A percentile compares a stretch with the other conserved stretches of the same genome.
These are phyloP conservation scores for Micromys minutus DNA, from an alignment of 2,113 vertebrate species.

Conservation along the genomic window DNA sequence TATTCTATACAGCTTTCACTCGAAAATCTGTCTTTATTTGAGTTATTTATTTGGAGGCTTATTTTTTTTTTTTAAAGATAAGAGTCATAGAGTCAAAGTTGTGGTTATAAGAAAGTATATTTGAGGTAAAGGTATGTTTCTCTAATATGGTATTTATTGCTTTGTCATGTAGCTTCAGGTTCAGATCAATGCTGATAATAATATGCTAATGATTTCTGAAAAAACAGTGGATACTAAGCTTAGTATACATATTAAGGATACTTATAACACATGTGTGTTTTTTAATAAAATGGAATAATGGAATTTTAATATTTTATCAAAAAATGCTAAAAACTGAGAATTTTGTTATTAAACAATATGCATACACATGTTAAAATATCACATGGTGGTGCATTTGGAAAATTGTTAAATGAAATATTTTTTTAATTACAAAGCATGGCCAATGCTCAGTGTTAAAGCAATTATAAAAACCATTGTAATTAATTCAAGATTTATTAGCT, in stretches of 20 bases:
- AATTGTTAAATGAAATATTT: background rate
- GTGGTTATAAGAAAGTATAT: background rate
- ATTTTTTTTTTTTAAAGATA: background rate
- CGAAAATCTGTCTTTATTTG: background rate
- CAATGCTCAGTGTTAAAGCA: too few relatives aligned
- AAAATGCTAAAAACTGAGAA: background rate
- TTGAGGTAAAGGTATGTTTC: background rate
- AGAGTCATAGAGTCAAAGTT: background rate
- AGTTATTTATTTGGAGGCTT: background rate
- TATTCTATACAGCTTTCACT: background rate
- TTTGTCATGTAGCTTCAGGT: background rate
- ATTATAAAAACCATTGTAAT: background rate
- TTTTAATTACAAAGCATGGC: background rate
- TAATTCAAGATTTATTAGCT: background rate
- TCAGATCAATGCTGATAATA: background rate
- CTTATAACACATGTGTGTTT: background rate
- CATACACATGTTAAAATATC: too few relatives aligned
- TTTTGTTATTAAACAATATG: background rate
- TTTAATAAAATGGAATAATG: background rate
- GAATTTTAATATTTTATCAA: background rate
- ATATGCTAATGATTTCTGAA: background rate
- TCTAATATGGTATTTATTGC: background rate
- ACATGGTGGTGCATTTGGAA: too few relatives aligned
- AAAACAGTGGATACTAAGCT: background rate
- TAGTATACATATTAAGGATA: background rate